These are phyloP conservation scores for Schizothorax lantsangensis DNA, from an alignment of 2,797 vertebrate genomes.

Conservation along the genomic window DNA sequence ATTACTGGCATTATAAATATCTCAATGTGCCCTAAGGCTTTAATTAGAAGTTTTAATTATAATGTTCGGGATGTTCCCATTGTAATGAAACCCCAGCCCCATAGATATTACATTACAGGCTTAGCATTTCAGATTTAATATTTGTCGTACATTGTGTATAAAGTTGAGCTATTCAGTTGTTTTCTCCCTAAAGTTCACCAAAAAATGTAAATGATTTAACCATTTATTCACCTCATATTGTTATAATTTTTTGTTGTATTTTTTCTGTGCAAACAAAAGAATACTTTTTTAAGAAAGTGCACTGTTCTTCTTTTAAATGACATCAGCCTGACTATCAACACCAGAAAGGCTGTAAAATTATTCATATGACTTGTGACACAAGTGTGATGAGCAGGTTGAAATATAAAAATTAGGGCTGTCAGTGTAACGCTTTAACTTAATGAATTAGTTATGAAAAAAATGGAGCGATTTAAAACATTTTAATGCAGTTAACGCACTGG, in stretches of 20 bases:
- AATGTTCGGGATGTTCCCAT: background rate
- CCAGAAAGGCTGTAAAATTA: background rate
- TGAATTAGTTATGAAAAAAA: too few relatives aligned
- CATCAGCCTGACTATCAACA: background rate
- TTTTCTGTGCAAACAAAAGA: background rate
- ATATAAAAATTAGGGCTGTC: background rate
- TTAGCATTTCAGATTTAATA: background rate
- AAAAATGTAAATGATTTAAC: background rate
- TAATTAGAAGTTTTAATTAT: conserved; percentile 31
- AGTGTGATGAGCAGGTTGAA: background rate
- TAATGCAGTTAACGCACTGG: too few relatives aligned
- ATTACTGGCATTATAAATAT: conserved; percentile 31
- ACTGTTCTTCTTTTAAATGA: background rate
- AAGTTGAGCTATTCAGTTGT: background rate
- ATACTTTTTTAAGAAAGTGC: background rate
- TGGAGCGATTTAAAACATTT: too few relatives aligned
- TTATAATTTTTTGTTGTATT: background rate
- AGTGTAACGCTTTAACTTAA: too few relatives aligned
- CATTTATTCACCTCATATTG: background rate
- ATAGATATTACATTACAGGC: conserved; percentile 9
- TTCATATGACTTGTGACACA: background rate
- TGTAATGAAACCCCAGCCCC: conserved; percentile 5
- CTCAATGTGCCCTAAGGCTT: conserved; percentile 21
- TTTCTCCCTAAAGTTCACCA: background rate
- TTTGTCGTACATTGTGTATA: background rate